Evolutionary conservation across 2,113 vertebrate genomes (phyloP), one percentile per base, ranked within the genome.

Genomic region (Polypterus bichir): DNA sequence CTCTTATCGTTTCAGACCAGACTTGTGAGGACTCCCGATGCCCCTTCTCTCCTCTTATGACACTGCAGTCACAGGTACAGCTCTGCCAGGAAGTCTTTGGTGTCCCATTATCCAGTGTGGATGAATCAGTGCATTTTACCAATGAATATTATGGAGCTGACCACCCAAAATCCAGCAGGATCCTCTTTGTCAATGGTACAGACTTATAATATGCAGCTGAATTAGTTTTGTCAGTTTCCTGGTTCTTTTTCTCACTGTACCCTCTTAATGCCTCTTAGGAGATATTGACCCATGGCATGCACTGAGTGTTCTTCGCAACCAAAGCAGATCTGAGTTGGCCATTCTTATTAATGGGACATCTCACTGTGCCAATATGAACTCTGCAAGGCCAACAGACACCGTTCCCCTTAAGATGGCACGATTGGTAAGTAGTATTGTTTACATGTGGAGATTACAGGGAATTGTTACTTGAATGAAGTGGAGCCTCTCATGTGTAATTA

Each of bases 131-230:
- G 8, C 57, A 73, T 46, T 89, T 82, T 69, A 92, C 90, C 1
- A 93, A 93, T 59, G 64, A 74, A 27, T 89, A 85, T 69, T 92
- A 89, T 0, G 89, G 91, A 27, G 86, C 74, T 4, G 69, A 76
- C 65, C 68, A 70, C 8, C 81, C 82, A 0, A 66, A 54, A 58
- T 81, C 74, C 8, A 77, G 76, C 68, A 76, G 66, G 53, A 77
- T 81, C 57, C 85, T 92, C 62, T 91, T 85, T 57, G 78, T 76
- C 48, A 86, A 85, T 4, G 90, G 86, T 92, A 73, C 27, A 27
- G 1, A 27, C 27, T 27, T 27, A 27, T 27, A 27, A 27, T 27
- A 27, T 27, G 27, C 27, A 27, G 2, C 27, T 27, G 27, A 27
- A 27, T 54, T 9, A 11, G 52, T 54, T 54, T 54, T 9, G 52